Evolutionary conservation across 2,888 invertebrate species (phyloP).

Genomic region (Watsonalla binaria): DNA sequence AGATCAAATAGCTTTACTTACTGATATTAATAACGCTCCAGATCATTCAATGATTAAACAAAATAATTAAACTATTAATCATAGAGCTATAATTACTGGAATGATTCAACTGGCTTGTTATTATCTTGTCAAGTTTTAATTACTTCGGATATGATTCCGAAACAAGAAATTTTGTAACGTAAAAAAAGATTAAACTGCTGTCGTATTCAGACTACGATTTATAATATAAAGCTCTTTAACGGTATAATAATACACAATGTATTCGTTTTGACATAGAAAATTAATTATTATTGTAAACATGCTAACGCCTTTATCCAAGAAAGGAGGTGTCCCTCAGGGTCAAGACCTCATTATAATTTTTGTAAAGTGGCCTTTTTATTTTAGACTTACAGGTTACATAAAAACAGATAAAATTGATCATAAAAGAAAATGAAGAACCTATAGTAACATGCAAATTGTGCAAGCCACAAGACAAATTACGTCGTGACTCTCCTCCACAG

Average conservation of each 20-base stretch:
- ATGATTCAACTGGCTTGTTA: background rate
- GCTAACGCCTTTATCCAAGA: too few species aligned
- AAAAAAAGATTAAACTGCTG: too few species aligned
- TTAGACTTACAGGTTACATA: too few species aligned
- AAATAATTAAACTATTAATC: background rate
- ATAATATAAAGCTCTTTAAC: too few species aligned
- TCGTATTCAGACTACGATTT: too few species aligned
- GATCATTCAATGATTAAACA: background rate
- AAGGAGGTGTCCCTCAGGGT: too few species aligned
- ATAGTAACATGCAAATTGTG: constrained; percentile 43
- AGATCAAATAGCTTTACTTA: background rate
- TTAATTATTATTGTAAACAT: too few species aligned
- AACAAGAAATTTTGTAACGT: background rate
- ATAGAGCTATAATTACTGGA: background rate
- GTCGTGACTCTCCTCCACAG: constrained; percentile 25
- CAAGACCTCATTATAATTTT: too few species aligned
- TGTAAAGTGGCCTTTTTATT: too few species aligned
- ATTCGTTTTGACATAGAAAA: too few species aligned
- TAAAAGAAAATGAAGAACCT: constrained; percentile 27
- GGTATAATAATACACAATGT: too few species aligned
- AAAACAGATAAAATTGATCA: constrained; percentile 30
- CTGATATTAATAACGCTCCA: background rate
- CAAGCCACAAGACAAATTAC: constrained; percentile 45
- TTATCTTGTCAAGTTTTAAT: background rate
- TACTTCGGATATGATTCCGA: background rate